A percentile compares a stretch with the other conserved stretches of the same genome.
phyloP scores from a whole-genome alignment of 2,113 vertebrate genomes.

The Hemibagrus wyckioides region DNA sequence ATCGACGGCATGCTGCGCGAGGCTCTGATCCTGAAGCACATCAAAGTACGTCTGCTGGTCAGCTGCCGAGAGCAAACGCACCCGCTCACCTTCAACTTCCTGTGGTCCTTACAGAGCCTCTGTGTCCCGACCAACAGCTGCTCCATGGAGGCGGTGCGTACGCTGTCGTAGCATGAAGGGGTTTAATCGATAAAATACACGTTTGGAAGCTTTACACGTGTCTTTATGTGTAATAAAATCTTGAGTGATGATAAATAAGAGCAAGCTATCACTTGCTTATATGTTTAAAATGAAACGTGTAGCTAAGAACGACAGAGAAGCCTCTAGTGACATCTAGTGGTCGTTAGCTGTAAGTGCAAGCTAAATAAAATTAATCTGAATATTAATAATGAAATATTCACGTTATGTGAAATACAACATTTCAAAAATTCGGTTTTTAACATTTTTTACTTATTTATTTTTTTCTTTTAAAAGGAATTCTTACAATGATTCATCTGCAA shows the following conservation, averaged over 20 bases:
- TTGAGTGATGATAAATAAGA: neutral
- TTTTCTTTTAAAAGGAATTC: too few species aligned
- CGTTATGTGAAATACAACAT: neutral
- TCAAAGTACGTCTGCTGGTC: constrained; percentile 87
- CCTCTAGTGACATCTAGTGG: constrained; percentile 28
- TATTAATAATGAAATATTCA: neutral
- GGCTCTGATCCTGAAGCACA: constrained; percentile 84
- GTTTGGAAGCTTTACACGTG: neutral
- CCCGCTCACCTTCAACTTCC: constrained; percentile 89
- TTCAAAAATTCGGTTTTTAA: neutral
- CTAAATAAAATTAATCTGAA: neutral
- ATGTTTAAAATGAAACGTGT: too few species aligned
- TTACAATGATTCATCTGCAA: too few species aligned
- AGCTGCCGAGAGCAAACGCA: constrained; percentile 91
- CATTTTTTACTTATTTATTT: neutral
- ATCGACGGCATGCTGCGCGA: constrained; percentile 90
- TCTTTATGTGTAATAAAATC: neutral
- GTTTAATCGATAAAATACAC: neutral
- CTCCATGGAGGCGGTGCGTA: constrained; percentile 91
- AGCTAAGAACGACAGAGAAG: neutral
- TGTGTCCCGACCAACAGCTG: constrained; percentile 88
- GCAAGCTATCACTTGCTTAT: neutral
- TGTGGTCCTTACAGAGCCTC: constrained; percentile 92
- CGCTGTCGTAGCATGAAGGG: neutral
- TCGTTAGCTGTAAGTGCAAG: neutral